Evolutionary conservation across 2,888 invertebrate species (phyloP), one percentile per base, ranked within the genome.

Genomic region (Cephonodes hylas): DNA sequence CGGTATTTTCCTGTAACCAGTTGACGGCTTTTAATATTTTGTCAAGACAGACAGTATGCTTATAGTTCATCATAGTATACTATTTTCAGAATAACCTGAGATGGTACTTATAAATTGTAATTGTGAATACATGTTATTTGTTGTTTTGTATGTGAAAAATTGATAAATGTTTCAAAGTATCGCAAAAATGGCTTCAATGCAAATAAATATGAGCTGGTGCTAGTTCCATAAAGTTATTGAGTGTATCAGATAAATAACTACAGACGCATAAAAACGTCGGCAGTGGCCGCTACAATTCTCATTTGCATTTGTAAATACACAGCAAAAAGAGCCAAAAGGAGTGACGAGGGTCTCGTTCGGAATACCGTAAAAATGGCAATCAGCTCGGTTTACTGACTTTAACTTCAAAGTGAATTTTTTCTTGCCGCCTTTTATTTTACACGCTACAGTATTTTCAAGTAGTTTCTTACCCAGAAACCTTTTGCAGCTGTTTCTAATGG

Each of bases 341-440:
- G 83, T 85, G 87, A 86, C 84, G 84, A 85, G 86, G 85, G 84
- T 85, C 74, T 79, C 77, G 81, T 83, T 85, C 77, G 79, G 76
- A 85, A 88, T 77, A 75, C 84, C 83, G 86, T 86, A 80, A 86
- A 86, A 86, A 85, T 84, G 80, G 84, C 85, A 88, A 88, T 86
- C 86, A 85, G 82, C 82, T 80, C 79, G 79, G 80, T 80, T 83
- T 83, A 80, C 80, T 79, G 84, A 82, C 81, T 85, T 81, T 83
- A 75, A 80, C 83, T 83, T 84, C 81, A 85, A 85, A 87, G 81
- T 79, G 78, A 75, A 10, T 70, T 83, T 84, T 83, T 84, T 77
- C 74, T 76, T 77, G 71, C 70, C 74, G 74, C 76, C 74, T 79
- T 85, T 83, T 80, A 77, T 78, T 75, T 74, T 74, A 71, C 73